These are phyloP conservation scores for Oncorhynchus tshawytscha DNA, from an alignment of 2,113 vertebrate species.

Conservation along the genomic window DNA sequence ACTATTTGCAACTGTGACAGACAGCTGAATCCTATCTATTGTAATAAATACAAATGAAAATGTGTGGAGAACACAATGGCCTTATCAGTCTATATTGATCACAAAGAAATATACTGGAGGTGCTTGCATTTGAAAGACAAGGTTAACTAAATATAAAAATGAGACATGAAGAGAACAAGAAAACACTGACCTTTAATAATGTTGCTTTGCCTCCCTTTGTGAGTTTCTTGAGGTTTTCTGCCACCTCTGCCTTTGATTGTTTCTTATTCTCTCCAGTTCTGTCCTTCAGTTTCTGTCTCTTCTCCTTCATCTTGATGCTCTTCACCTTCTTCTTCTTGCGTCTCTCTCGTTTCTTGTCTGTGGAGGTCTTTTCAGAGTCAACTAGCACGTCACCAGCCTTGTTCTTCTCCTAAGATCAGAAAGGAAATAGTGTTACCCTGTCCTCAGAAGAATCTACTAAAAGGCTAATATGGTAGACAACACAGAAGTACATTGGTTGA, in stretches of 20 bases:
- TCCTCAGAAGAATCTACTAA: not conserved
- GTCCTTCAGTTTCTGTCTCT: conserved; percentile 75
- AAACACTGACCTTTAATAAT: conserved; percentile 81
- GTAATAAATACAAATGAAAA: not conserved
- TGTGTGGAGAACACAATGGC: no score
- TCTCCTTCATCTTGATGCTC: conserved; percentile 79
- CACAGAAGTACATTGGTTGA: conserved; percentile 1
- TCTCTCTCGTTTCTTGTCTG: conserved; percentile 90
- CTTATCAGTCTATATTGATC: no score
- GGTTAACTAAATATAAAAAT: no score
- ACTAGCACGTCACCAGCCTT: conserved; percentile 88
- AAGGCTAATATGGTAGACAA: not conserved
- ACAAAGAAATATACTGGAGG: no score
- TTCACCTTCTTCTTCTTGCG: conserved; percentile 85
- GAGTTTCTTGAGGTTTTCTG: conserved; percentile 79
- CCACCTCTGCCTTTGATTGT: conserved; percentile 74
- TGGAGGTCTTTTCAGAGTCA: conserved; percentile 83
- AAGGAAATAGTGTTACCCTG: conserved; percentile 6
- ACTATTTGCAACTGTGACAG: no score
- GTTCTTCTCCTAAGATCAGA: conserved; percentile 83
- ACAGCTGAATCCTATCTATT: not conserved
- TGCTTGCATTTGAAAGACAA: no score
- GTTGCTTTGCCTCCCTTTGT: conserved; percentile 83
- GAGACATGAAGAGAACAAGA: not conserved
- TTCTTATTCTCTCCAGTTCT: conserved; percentile 64